Evolutionary conservation across 2,888 invertebrate species (phyloP).

Genomic region (Coremacera marginata): DNA sequence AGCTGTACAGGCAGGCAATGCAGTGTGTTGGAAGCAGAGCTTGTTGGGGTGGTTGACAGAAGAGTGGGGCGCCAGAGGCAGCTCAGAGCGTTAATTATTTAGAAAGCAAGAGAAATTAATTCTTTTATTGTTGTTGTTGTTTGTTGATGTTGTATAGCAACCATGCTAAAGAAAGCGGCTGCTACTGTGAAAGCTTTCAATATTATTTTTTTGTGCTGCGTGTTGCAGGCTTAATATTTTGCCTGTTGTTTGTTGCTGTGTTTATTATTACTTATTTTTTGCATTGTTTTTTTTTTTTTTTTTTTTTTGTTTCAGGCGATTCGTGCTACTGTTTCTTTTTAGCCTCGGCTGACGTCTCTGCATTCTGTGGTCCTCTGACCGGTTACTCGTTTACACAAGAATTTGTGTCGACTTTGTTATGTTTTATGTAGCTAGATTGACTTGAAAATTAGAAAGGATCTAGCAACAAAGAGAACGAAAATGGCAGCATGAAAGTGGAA

Average conservation of each 20-base stretch:
- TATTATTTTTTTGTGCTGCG: too few species aligned
- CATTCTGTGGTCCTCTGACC: neutral
- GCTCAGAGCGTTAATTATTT: slow-evolving; percentile 60
- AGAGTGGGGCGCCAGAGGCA: neutral
- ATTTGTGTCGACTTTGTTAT: slow-evolving; percentile 33
- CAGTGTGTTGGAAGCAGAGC: neutral
- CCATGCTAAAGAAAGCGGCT: neutral
- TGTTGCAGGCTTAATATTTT: neutral
- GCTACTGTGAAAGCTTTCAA: neutral
- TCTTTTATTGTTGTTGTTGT: slow-evolving; percentile 1
- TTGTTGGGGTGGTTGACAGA: neutral
- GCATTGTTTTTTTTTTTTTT: neutral
- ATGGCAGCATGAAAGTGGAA: neutral
- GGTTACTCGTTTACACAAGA: neutral
- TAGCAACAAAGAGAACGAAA: slow-evolving; percentile 4
- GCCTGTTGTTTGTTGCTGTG: neutral
- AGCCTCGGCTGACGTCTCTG: neutral
- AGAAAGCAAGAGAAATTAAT: slow-evolving; percentile 60
- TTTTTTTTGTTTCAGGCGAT: neutral
- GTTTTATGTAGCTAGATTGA: slow-evolving; percentile 40
- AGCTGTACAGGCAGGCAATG: neutral
- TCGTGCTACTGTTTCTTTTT: neutral
- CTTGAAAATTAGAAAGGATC: slow-evolving; percentile 43
- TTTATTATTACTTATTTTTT: neutral
- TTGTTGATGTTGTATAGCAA: neutral